Conservation (phyloP, 2,888 invertebrate species). For the Drosophila anomelani region DNA sequence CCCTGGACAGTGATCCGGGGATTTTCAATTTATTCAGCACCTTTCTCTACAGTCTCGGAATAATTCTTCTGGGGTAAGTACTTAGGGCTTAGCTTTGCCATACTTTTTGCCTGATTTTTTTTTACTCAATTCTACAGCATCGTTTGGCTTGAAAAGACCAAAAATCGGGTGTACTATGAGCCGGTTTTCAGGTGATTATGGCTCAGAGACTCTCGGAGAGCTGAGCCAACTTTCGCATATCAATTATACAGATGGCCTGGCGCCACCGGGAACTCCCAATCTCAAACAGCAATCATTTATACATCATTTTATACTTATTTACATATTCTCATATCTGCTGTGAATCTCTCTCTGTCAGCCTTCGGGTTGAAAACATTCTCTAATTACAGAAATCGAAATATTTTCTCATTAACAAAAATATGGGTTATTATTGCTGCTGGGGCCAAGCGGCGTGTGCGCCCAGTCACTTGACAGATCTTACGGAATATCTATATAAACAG, state of each 20-base stretch:
- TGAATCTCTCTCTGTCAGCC: not conserved
- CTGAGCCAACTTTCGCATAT: constrained; percentile 47
- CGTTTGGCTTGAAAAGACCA: constrained; percentile 63
- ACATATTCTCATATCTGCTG: constrained; percentile 16
- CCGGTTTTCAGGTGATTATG: constrained; percentile 57
- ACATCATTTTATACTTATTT: constrained; percentile 11
- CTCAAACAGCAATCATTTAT: not conserved
- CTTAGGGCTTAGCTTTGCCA: not conserved
- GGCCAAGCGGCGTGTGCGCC: constrained; percentile 56
- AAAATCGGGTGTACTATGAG: constrained; percentile 57
- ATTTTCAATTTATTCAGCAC: constrained; percentile 87
- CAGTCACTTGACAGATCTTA: constrained; percentile 49
- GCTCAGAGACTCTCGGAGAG: constrained; percentile 8
- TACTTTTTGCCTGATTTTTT: not conserved
- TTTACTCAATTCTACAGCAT: constrained; percentile 52
- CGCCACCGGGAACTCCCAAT: constrained; percentile 20
- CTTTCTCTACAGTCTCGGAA: constrained; percentile 65
- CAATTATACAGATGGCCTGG: constrained; percentile 37
- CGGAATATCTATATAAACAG: constrained; percentile 15
- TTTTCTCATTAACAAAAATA: constrained; percentile 39
- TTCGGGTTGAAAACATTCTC: constrained; percentile 6
- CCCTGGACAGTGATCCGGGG: constrained; percentile 86
- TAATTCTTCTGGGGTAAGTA: constrained; percentile 72
- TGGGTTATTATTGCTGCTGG: constrained; percentile 31
- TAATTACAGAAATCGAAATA: constrained; percentile 24